Base-by-base conservation (phyloP, 2,888 invertebrate species). In the Caenorhabditis plicata region DNA sequence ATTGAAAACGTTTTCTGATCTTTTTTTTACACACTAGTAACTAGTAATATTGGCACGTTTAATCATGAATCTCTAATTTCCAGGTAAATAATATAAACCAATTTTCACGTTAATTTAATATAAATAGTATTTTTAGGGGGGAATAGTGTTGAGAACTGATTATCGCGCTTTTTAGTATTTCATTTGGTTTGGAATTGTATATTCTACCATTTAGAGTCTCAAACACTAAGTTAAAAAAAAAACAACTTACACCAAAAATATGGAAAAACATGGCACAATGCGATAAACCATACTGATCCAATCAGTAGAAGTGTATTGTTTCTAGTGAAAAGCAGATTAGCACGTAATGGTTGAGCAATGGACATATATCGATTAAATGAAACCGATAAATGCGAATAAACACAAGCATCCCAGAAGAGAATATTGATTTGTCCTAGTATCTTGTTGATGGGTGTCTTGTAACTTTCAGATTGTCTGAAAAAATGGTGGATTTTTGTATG, bases 361-460 rank as follows among this genome's bases (percentile, higher is more conserved):
- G 65, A 57, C 4, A 64, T 43, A 22, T 64, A 64, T 15, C 69
- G 58, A 44, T 70, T 70, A 31, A 63, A 40, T 2, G 69, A 64
- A 29, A 70, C 67, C 2, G 64, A 58, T 15, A 66, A 35, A 40
- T 70, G 69, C 0, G 69, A 66, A 48, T 70, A 70, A 15, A 62
- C 62, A 36, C 69, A 66, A 2, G 64, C 69, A 45, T 70, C 57
- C 69, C 69, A 70, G 49, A 66, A 66, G 26, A 70, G 49, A 27
- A 70, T 67, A 39, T 64, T 64, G 22, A 70, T 46, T 45, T 70
- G 64, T n/a, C 67, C 67, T 0, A 63, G 42, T 2, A 56, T 22
- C 33, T 57, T 63, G 8, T 57, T 56, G 23, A 60, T 43, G 25
- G 43, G 53, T 2, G 33, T 17, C 0, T 49, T 42, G 0, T 60